phyloP scores from a whole-genome alignment of 2,888 invertebrate genomes.

The Apotomis betuletana region DNA sequence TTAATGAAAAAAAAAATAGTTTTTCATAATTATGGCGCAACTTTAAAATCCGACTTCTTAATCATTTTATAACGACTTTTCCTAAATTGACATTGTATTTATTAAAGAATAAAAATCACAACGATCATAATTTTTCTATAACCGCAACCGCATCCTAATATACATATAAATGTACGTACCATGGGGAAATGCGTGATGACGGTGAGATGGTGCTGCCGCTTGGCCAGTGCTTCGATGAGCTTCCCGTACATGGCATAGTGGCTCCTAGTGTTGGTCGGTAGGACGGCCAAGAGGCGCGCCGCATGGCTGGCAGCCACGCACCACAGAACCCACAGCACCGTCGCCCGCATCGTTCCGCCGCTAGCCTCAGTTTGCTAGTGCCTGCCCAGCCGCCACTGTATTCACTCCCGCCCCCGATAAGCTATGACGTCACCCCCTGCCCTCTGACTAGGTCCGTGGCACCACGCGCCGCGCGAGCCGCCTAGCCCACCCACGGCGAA shows the following conservation, averaged over 20 bases:
- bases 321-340: conserved; percentile 58
- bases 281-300: conserved; percentile 74
- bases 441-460: conserved; percentile 19
- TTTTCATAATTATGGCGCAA: too few relatives aligned
- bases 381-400: conserved; percentile 47
- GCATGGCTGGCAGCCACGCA: conserved; percentile 60
- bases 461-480: conserved; percentile 39
- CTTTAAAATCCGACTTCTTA: too few relatives aligned
- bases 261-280: conserved; percentile 81
- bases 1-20: too few relatives aligned
- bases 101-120: background rate
- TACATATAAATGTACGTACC: conserved; percentile 61
- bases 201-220: conserved; percentile 72
- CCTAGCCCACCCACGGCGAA: conserved; percentile 44
- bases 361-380: conserved; percentile 62
- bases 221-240: conserved; percentile 73
- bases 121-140: background rate
- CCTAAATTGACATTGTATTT: background rate
- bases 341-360: conserved; percentile 74
- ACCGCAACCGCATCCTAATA: background rate
- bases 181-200: conserved; percentile 77
- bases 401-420: conserved; percentile 54
- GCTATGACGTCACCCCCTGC: conserved; percentile 53
- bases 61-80: too few relatives aligned
- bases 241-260: conserved; percentile 81